These are phyloP conservation scores for Phengaris arion DNA, from an alignment of 2,888 invertebrate species.

Conservation along the genomic window DNA sequence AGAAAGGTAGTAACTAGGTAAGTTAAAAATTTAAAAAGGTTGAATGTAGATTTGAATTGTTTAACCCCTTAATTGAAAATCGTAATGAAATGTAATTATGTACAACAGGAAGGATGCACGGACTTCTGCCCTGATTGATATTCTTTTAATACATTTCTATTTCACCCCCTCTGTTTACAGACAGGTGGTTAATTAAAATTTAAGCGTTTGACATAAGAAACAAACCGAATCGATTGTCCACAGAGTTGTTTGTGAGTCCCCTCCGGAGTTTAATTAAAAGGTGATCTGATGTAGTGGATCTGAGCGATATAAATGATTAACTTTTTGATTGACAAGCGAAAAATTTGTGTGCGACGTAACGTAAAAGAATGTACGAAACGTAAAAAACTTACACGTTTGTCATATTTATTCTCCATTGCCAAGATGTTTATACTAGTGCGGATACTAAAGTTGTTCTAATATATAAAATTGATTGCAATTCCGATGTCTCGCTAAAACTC, in stretches of 20 bases:
- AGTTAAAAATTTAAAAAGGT: too few species aligned
- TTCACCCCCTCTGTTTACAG: constrained; percentile 41
- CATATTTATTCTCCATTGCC: too few species aligned
- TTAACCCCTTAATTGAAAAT: not conserved
- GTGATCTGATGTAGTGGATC: constrained; percentile 42
- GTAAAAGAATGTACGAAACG: not conserved
- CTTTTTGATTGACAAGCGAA: constrained; percentile 47
- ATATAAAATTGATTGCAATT: too few species aligned
- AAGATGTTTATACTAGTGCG: too few species aligned
- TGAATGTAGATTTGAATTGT: too few species aligned
- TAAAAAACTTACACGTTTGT: too few species aligned
- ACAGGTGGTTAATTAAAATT: constrained; percentile 71
- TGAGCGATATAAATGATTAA: constrained; percentile 36
- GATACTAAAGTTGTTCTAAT: too few species aligned
- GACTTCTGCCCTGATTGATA: constrained; percentile 22
- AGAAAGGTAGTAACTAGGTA: too few species aligned
- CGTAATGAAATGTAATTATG: not conserved
- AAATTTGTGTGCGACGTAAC: constrained; percentile 34
- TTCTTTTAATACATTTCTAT: constrained; percentile 10
- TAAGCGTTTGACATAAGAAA: constrained; percentile 57
- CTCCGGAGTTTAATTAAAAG: constrained; percentile 49
- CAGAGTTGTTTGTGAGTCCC: constrained; percentile 42
- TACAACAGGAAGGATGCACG: constrained; percentile 6
- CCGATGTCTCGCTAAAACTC: too few species aligned
- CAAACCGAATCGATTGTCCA: constrained; percentile 52